Conservation (phyloP, 2,113 vertebrate species). For the Aegithalos caudatus region DNA sequence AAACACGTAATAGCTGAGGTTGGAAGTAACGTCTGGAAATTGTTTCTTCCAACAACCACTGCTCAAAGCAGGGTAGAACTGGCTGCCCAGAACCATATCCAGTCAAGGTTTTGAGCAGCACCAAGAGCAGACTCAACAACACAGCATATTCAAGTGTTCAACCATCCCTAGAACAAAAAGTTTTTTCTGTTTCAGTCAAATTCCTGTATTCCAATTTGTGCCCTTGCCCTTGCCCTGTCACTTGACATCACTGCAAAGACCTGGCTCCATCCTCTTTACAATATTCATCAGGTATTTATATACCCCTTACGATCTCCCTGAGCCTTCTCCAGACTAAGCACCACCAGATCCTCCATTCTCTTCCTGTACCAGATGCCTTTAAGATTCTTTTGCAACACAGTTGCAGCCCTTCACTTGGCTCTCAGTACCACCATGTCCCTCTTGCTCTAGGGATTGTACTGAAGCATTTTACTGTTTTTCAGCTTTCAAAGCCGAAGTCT, state of each 20-base stretch:
- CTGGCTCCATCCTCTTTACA: background rate
- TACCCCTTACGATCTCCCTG: background rate
- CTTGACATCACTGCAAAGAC: background rate
- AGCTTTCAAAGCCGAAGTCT: background rate
- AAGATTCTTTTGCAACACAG: background rate
- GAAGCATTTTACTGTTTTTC: background rate
- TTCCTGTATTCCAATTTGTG: background rate
- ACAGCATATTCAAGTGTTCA: background rate
- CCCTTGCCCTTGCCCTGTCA: background rate
- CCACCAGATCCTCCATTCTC: background rate
- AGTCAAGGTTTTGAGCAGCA: background rate
- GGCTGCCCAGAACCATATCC: background rate
- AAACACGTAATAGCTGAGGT: background rate
- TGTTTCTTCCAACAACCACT: background rate
- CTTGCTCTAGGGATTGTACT: accelerated
- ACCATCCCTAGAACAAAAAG: background rate
- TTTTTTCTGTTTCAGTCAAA: background rate
- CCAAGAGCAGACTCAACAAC: background rate
- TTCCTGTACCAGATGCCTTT: background rate
- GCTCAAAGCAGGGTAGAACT: background rate
- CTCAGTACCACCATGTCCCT: accelerated
- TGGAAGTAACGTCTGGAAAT: background rate
- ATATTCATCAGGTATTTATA: background rate
- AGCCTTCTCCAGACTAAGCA: background rate
- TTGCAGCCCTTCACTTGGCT: background rate